A percentile compares a stretch with the other conserved stretches of the same genome.
These are phyloP conservation scores for Stenchaetothrips biformis DNA, from an alignment of 2,888 invertebrate genomes.

Conservation along the genomic window DNA sequence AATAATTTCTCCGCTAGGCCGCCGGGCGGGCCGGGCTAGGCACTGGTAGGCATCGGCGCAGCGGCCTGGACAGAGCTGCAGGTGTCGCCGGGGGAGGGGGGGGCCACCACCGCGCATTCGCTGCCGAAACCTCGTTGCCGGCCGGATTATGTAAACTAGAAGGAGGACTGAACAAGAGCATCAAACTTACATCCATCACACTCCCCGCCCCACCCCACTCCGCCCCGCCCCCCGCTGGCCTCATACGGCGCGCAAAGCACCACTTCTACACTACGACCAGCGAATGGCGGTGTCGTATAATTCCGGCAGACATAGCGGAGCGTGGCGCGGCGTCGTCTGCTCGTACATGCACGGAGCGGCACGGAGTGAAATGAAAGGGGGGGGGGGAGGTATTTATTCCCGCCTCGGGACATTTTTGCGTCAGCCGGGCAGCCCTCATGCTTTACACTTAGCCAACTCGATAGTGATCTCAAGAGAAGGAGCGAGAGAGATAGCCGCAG, in stretches of 20 bases:
- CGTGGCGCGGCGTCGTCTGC: not conserved
- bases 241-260: not conserved
- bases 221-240: not conserved
- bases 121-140: not conserved
- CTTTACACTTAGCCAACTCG: too few relatives aligned
- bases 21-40: too few relatives aligned
- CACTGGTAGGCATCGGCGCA: too few relatives aligned
- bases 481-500: too few relatives aligned
- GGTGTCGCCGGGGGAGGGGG: not conserved
- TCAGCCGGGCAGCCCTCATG: not conserved
- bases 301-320: too few relatives aligned
- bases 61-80: not conserved
- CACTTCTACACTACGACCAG: not conserved
- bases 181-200: constrained; percentile 1
- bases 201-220: not conserved
- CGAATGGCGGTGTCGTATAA: not conserved
- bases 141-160: not conserved
- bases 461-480: too few relatives aligned
- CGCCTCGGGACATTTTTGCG: not conserved
- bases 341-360: not conserved
- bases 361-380: not conserved
- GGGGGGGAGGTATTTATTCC: not conserved
- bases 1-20: too few relatives aligned
- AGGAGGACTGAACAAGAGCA: constrained; percentile 5
- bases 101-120: not conserved